A percentile compares a stretch with the other conserved stretches of the same genome.
These are phyloP conservation scores for Tamias sibiricus DNA, from an alignment of 2,113 vertebrate genomes.

Conservation along the genomic window DNA sequence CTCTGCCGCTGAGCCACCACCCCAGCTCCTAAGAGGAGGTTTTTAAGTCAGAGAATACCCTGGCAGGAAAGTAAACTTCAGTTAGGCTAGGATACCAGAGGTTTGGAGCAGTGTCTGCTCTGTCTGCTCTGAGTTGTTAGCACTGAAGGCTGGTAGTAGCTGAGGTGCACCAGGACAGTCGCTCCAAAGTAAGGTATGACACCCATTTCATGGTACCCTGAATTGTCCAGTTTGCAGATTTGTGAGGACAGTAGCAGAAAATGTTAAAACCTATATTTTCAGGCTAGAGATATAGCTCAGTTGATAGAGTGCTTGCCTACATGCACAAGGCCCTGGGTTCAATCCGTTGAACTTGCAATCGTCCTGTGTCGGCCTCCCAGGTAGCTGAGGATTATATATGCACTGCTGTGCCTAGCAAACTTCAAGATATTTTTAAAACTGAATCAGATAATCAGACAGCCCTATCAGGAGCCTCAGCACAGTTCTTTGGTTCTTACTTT, in stretches of 20 bases:
- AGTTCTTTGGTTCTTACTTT: not conserved
- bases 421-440: not conserved
- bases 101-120: not conserved
- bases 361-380: too few relatives aligned
- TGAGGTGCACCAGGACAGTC: not conserved
- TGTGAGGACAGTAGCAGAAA: not conserved
- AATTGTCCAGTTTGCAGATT: not conserved
- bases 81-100: not conserved
- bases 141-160: not conserved
- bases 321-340: too few relatives aligned
- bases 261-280: not conserved
- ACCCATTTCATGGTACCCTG: not conserved
- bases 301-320: too few relatives aligned
- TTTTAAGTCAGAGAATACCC: not conserved
- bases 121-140: not conserved
- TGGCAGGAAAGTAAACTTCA: not conserved
- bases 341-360: too few relatives aligned
- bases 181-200: not conserved
- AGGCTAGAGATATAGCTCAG: too few relatives aligned
- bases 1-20: too few relatives aligned
- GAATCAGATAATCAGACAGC: not conserved
- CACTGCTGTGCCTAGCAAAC: too few relatives aligned
- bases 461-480: not conserved
- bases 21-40: not conserved
- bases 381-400: too few relatives aligned